phyloP scores from a whole-genome alignment of 53 echinoderm and acorn worm species.

The Pentamera pediparva region DNA sequence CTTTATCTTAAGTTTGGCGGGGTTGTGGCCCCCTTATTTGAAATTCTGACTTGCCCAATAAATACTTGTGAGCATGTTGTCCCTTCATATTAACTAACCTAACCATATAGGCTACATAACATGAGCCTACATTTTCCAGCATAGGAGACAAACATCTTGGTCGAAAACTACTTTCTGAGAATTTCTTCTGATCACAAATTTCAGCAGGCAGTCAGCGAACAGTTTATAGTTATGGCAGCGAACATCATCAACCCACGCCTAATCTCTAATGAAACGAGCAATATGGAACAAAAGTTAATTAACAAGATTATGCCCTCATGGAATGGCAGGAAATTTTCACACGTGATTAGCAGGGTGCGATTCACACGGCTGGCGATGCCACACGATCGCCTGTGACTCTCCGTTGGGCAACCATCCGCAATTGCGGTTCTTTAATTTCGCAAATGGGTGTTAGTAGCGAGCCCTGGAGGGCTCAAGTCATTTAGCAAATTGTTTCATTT shows the following conservation, averaged over 20 bases:
- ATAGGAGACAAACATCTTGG: no score
- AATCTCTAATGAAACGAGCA: constrained; percentile 14
- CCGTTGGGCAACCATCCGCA: constrained; percentile 3
- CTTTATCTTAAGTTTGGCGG: no score
- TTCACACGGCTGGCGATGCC: constrained; percentile 10
- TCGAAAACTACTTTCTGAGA: background rate
- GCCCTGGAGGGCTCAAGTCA: constrained; percentile 35
- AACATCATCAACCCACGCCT: background rate
- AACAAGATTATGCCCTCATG: constrained; percentile 35
- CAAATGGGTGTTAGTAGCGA: constrained; percentile 34
- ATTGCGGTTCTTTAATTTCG: constrained; percentile 33
- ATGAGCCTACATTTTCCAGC: no score
- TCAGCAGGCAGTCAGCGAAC: background rate
- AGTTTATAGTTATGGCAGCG: background rate
- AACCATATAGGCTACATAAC: no score
- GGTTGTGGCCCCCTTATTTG: no score
- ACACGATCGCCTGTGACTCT: no score
- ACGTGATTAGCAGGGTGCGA: constrained; percentile 27
- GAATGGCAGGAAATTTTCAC: constrained; percentile 22
- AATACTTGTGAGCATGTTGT: no score
- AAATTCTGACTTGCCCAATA: no score
- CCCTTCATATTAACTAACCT: no score
- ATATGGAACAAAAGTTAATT: constrained; percentile 36
- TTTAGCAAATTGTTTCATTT: constrained; percentile 40
- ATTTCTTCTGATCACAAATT: background rate